These are phyloP conservation scores for Heliconius hortense DNA, from an alignment of 2,888 invertebrate genomes.

Conservation along the genomic window DNA sequence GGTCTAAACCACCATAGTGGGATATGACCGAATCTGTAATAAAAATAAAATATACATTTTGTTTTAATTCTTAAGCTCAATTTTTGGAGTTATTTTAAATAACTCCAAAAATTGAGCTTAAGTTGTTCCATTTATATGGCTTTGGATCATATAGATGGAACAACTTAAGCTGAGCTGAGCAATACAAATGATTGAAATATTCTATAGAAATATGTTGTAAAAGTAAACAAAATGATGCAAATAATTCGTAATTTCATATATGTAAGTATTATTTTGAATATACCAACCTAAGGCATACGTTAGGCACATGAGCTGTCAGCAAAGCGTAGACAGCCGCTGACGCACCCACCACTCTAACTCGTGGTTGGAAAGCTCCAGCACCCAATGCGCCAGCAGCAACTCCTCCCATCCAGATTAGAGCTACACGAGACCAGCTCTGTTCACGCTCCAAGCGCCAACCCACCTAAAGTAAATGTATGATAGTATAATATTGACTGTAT, in stretches of 20 bases:
- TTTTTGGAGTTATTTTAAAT: no score
- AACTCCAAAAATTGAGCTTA: no score
- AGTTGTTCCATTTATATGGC: no score
- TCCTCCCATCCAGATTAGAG: conserved; percentile 87
- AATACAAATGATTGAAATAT: background rate
- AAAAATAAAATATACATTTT: background rate
- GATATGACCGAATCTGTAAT: conserved; percentile 66
- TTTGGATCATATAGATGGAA: no score
- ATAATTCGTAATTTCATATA: background rate
- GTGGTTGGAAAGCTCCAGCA: conserved; percentile 88
- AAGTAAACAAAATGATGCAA: background rate
- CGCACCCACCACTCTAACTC: conserved; percentile 91
- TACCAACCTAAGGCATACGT: conserved; percentile 84
- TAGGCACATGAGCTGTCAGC: conserved; percentile 92
- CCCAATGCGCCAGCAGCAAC: conserved; percentile 89
- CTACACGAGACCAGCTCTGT: conserved; percentile 88
- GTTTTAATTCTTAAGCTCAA: no score
- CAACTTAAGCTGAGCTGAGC: no score
- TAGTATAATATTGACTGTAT: background rate
- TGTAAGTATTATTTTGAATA: background rate
- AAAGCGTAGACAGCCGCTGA: conserved; percentile 95
- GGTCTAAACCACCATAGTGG: conserved; percentile 80
- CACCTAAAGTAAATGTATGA: conserved; percentile 55
- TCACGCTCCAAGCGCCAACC: conserved; percentile 84
- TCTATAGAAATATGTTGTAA: background rate